phyloP scores from a whole-genome alignment of 2,797 vertebrate species.

The Mus spretus region DNA sequence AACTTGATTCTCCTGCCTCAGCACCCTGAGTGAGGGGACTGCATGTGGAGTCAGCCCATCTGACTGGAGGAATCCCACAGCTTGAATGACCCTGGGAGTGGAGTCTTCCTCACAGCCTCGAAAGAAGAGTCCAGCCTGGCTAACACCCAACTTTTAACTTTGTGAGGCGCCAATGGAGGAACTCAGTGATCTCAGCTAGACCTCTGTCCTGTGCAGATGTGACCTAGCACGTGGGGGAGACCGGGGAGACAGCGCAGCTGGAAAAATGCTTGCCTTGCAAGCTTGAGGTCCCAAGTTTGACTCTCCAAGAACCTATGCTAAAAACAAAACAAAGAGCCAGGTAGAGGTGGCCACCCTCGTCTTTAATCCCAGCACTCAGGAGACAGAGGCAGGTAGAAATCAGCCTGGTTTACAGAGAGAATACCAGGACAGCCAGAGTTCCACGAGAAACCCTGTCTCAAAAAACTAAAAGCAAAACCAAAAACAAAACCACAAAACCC shows the following conservation, averaged over 20 bases:
- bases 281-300: not conserved
- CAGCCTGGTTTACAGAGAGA: not conserved
- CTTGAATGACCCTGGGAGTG: not conserved
- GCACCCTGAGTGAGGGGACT: not conserved
- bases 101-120: slow-evolving; percentile 15
- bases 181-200: not conserved
- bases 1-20: not conserved
- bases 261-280: not conserved
- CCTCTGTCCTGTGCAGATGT: not conserved
- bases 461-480: not conserved
- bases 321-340: not conserved
- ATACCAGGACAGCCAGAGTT: not conserved
- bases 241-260: not conserved
- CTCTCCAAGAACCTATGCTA: not conserved
- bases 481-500: not conserved
- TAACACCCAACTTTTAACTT: slow-evolving; percentile 17
- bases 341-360: no score
- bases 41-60: not conserved
- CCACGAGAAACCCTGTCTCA: not conserved
- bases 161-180: not conserved
- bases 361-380: not conserved
- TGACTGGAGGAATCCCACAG: not conserved
- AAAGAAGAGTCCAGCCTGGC: not conserved
- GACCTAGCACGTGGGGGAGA: not conserved
- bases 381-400: not conserved